Evolutionary conservation across 2,113 vertebrate species (phyloP).

Genomic region (Prinia subflava): DNA sequence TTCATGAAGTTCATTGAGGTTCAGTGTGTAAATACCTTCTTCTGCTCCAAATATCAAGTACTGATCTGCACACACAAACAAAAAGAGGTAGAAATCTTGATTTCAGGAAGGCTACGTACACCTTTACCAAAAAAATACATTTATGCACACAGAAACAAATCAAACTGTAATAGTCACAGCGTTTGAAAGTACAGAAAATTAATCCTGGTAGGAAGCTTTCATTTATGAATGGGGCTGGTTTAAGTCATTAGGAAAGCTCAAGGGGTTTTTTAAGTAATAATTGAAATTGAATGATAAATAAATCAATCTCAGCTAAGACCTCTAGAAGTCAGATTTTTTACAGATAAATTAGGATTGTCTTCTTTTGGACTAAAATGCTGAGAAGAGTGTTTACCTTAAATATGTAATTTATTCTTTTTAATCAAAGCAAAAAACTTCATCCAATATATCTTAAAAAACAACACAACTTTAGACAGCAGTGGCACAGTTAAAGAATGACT

Average conservation of each 20-base stretch:
- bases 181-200: neutral
- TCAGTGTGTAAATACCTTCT: constrained; percentile 97
- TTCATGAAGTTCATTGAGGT: constrained; percentile 98
- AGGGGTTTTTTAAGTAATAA: neutral
- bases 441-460: neutral
- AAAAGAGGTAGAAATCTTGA: neutral
- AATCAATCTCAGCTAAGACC: neutral
- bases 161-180: accelerated
- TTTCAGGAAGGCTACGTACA: neutral
- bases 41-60: constrained; percentile 99
- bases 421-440: neutral
- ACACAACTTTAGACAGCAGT: neutral
- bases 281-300: neutral
- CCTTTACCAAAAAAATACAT: neutral
- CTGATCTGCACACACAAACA: constrained; percentile 81
- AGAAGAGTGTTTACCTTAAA: neutral
- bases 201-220: neutral
- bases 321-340: neutral
- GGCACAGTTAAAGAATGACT: neutral
- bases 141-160: neutral
- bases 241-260: neutral
- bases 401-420: neutral
- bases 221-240: neutral
- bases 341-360: neutral
- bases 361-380: neutral